Evolutionary conservation across 2,888 invertebrate species (phyloP).

Genomic region (Polylopha cassiicola): DNA sequence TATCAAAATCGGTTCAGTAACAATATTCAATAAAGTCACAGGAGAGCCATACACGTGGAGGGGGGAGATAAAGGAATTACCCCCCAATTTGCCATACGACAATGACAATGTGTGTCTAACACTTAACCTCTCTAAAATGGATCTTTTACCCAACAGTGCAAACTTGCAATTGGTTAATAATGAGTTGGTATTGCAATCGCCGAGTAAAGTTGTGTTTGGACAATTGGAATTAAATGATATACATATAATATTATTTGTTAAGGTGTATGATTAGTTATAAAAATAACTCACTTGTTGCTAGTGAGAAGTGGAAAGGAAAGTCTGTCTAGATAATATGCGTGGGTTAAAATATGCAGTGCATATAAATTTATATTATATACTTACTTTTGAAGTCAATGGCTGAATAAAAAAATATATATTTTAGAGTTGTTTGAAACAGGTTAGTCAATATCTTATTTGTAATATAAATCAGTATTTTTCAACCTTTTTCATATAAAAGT

Average conservation of each 20-base stretch:
- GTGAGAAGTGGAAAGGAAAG: no score
- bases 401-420: no score
- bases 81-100: constrained; percentile 38
- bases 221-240: constrained; percentile 45
- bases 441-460: no score
- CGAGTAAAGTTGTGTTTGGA: constrained; percentile 44
- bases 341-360: no score
- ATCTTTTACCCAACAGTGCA: constrained; percentile 51
- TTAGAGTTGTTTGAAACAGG: no score
- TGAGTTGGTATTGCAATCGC: constrained; percentile 39
- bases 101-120: constrained; percentile 34
- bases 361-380: no score
- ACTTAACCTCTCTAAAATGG: constrained; percentile 41
- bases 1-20: constrained; percentile 41
- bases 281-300: no score
- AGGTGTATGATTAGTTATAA: constrained; percentile 31
- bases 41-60: constrained; percentile 53
- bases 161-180: constrained; percentile 44
- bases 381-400: no score
- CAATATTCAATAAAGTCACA: constrained; percentile 52
- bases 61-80: constrained; percentile 39
- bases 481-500: no score
- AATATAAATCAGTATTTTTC: no score
- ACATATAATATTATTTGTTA: constrained; percentile 43
- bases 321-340: no score